Percentiles rank a stretch among this genome's conserved stretches.
phyloP scores from a whole-genome alignment of 2,113 vertebrate genomes.

The Hymenochirus boettgeri region DNA sequence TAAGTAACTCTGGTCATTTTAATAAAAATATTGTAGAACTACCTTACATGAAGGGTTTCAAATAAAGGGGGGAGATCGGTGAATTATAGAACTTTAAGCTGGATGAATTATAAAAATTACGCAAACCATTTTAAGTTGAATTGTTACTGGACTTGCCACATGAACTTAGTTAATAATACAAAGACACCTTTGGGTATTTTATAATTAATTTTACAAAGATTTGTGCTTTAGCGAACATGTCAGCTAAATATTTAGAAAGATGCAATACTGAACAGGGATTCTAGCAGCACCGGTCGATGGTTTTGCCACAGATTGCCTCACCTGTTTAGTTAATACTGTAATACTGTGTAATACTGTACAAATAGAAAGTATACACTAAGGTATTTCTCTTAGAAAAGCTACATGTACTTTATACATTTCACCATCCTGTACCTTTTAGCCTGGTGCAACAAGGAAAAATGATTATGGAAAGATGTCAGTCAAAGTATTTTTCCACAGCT shows the following conservation, averaged over 20 bases:
- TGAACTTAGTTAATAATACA: not conserved
- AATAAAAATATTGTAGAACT: too few species aligned
- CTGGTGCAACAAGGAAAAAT: not conserved
- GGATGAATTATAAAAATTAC: too few species aligned
- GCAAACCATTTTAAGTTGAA: too few species aligned
- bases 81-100: too few species aligned
- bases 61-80: too few species aligned
- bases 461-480: not conserved
- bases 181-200: not conserved
- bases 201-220: not conserved
- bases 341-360: slow-evolving; percentile 8
- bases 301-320: not conserved
- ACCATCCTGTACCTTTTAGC: not conserved
- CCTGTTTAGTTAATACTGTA: slow-evolving; percentile 5
- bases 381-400: slow-evolving; percentile 1
- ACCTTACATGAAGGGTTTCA: too few species aligned
- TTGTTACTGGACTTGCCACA: too few species aligned
- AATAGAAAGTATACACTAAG: slow-evolving; percentile 35
- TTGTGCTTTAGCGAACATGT: slow-evolving; percentile 35
- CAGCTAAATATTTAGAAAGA: not conserved
- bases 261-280: not conserved
- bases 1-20: too few species aligned
- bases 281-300: not conserved
- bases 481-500: not conserved
- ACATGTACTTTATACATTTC: slow-evolving; percentile 2